Percentiles rank a stretch among this genome's conserved stretches.
These are phyloP conservation scores for Drosophila pallidifrons DNA, from an alignment of 1,140 invertebrate species.

Conservation along the genomic window DNA sequence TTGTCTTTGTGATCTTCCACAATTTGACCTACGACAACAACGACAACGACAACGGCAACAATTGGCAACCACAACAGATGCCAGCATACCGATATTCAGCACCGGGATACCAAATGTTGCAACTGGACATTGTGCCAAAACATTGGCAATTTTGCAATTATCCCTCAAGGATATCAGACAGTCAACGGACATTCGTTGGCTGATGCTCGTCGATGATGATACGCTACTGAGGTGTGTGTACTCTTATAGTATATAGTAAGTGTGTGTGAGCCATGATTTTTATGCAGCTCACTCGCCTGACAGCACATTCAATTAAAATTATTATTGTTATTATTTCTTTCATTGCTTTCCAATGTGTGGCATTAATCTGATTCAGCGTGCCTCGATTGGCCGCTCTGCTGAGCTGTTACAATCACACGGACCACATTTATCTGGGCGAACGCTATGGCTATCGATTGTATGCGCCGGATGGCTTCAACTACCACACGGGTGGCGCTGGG, in stretches of 20 bases:
- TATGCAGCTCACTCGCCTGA: conserved; percentile 58
- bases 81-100: conserved; percentile 88
- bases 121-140: conserved; percentile 94
- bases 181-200: conserved; percentile 88
- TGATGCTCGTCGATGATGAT: conserved; percentile 95
- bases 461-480: conserved; percentile 90
- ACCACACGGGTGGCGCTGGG: conserved; percentile 94
- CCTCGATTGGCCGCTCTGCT: conserved; percentile 66
- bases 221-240: conserved; percentile 92
- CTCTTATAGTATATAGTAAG: too few relatives aligned
- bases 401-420: conserved; percentile 69
- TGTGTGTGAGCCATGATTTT: conserved; percentile 22
- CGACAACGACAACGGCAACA: background rate
- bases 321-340: conserved; percentile 48
- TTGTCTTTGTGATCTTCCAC: conserved; percentile 67
- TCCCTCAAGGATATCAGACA: conserved; percentile 86
- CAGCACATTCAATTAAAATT: conserved; percentile 74
- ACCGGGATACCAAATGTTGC: conserved; percentile 92
- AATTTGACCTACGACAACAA: conserved; percentile 19
- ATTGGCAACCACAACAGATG: conserved; percentile 86
- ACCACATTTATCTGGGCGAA: conserved; percentile 88
- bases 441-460: conserved; percentile 91
- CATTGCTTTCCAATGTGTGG: conserved; percentile 14
- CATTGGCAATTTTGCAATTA: conserved; percentile 91
- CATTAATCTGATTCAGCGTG: conserved; percentile 54